Evolutionary conservation across 2,797 vertebrate species (phyloP).

Genomic region (Lacerta agilis): DNA sequence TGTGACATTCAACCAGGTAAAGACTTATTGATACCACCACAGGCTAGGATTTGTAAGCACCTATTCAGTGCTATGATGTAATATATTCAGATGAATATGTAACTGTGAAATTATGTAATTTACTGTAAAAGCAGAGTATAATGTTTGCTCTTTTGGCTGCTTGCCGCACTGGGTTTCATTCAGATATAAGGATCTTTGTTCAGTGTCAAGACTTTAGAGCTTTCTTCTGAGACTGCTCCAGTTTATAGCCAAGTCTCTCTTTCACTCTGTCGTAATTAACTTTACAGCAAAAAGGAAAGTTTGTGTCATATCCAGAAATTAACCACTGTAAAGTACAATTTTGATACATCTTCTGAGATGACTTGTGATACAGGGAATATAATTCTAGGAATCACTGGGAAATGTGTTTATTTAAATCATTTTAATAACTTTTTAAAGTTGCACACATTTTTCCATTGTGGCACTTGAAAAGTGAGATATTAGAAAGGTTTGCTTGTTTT

Average conservation of each 20-base stretch:
- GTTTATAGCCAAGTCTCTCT: neutral
- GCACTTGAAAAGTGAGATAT: neutral
- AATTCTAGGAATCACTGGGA: neutral
- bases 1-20: slow-evolving; percentile 31
- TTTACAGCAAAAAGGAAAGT: slow-evolving; percentile 13
- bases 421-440: neutral
- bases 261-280: slow-evolving; percentile 12
- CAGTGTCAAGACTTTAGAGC: neutral
- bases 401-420: neutral
- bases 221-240: neutral
- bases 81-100: slow-evolving; percentile 43
- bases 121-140: slow-evolving; percentile 50
- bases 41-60: slow-evolving; percentile 35
- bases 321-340: neutral
- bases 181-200: slow-evolving; percentile 56
- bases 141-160: slow-evolving; percentile 59
- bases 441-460: neutral
- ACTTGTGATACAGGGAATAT: neutral
- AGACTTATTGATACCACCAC: slow-evolving; percentile 14
- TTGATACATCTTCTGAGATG: neutral
- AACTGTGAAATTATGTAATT: slow-evolving; percentile 45
- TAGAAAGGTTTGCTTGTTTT: neutral
- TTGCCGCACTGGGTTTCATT: neutral
- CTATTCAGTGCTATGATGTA: slow-evolving; percentile 49
- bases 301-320: neutral